Evolutionary conservation across 92 coral and sea anemone genomes (phyloP).

Genomic region (Parazoanthus darwini): DNA sequence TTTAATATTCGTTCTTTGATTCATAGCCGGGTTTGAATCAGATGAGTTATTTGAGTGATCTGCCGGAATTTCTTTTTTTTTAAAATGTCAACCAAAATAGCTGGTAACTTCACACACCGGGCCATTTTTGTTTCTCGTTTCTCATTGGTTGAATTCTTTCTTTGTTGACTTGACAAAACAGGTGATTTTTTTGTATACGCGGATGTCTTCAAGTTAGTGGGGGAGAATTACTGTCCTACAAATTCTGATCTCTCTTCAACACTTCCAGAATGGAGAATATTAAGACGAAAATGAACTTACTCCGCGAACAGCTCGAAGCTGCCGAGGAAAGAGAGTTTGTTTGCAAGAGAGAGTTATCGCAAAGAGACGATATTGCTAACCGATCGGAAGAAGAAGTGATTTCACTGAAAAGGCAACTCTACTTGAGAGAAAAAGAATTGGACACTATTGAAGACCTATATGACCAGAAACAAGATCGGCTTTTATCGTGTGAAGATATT

Average conservation of each 20-base stretch:
- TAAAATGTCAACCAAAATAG: background rate
- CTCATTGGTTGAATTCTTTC: constrained; percentile 37
- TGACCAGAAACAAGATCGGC: constrained; percentile 41
- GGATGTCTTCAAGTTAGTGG: background rate
- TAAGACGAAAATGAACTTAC: constrained; percentile 56
- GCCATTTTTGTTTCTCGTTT: constrained; percentile 2
- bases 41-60: background rate
- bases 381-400: constrained; percentile 46
- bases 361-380: constrained; percentile 43
- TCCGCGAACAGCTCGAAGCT: constrained; percentile 67
- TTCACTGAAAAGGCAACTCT: constrained; percentile 47
- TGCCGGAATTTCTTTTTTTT: no score
- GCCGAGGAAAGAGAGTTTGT: constrained; percentile 61
- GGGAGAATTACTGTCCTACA: constrained; percentile 31
- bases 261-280: constrained; percentile 60
- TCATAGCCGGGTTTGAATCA: background rate
- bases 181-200: constrained; percentile 54
- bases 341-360: constrained; percentile 50
- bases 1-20: background rate
- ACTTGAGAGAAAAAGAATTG: constrained; percentile 39
- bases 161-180: constrained; percentile 59
- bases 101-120: constrained; percentile 23
- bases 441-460: constrained; percentile 53
- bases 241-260: background rate
- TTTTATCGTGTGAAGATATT: constrained; percentile 34